Evolutionary conservation across 2,888 invertebrate genomes (phyloP), one percentile per base, ranked within the genome.

Genomic region (Netelia inedita): DNA sequence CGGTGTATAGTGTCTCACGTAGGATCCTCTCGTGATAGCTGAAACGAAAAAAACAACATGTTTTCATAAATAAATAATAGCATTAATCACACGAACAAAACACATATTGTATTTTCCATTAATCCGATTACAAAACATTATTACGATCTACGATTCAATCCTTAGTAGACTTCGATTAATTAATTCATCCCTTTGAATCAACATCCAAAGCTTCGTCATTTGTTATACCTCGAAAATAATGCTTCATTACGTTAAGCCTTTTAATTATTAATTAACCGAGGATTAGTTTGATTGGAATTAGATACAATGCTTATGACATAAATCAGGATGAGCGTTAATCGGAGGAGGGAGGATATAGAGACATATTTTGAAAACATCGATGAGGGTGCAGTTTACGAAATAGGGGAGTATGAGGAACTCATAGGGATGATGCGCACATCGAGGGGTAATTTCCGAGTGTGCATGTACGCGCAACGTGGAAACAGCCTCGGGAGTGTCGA

Each of bases 1-100:
- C n/a, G 87, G 83, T 8, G 88, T 89, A 59, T 89, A 91, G 75
- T 90, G 87, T 65, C 82, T 88, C 85, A 91, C 86, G 83, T 91
- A 91, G 57, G 89, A 88, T 5, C 88, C 88, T 53, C 85, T 86
- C n/a, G 88, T 90, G 86, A 91, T 90, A 71, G 79, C 91, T 91
- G 89, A 79, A 89, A 86, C 10, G 80, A 68, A 65, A 50, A 63
- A 50, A 72, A 74, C n/a, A 46, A 6, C 73, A 16, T 19, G n/a
- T 43, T 9, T 16, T 65, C n/a, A 53, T 76, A 35, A 79, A 59
- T 55, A 63, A 61, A 43, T 11, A 28, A 59, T 3, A 10, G 3
- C 16, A 35, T 63, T 21, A 16, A 9, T 16, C 23, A 14, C n/a
- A n/a, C n/a, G 14, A 10, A 46, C 2, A 11, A 46, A 11, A 46